Percentiles rank a stretch among this genome's conserved stretches.
Evolutionary conservation across 2,113 vertebrate species (phyloP).

Genomic region (Dicerorhinus sumatrensis): DNA sequence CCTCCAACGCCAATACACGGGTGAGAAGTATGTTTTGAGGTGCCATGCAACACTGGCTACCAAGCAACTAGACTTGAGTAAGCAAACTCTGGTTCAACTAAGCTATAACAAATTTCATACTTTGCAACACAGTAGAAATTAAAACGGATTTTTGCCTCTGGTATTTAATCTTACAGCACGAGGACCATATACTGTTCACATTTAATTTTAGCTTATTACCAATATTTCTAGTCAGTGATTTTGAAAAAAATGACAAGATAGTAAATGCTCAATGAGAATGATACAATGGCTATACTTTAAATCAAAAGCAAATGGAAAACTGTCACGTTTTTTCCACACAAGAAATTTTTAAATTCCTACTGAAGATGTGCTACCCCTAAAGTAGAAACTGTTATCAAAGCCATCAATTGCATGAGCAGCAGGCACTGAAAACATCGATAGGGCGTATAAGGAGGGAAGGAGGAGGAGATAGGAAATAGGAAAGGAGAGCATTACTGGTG

Average conservation of each 20-base stretch:
- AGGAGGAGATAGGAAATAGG: background rate
- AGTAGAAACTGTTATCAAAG: slow-evolving; percentile 76
- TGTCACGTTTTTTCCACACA: slow-evolving; percentile 54
- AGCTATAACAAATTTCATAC: slow-evolving; percentile 85
- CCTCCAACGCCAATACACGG: slow-evolving; percentile 70
- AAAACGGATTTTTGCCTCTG: slow-evolving; percentile 70
- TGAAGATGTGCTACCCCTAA: slow-evolving; percentile 74
- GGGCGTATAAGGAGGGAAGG: background rate
- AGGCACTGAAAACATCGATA: slow-evolving; percentile 78
- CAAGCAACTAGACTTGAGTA: slow-evolving; percentile 80
- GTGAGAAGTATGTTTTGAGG: slow-evolving; percentile 86
- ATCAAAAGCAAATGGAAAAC: slow-evolving; percentile 83
- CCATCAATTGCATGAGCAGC: slow-evolving; percentile 82
- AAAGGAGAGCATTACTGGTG: slow-evolving; percentile 59
- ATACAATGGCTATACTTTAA: slow-evolving; percentile 75
- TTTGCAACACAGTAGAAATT: slow-evolving; percentile 86
- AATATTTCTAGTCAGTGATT: slow-evolving; percentile 78
- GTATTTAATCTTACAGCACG: slow-evolving; percentile 38
- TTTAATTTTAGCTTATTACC: slow-evolving; percentile 77
- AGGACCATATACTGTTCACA: slow-evolving; percentile 58
- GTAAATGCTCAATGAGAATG: slow-evolving; percentile 81
- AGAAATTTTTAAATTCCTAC: slow-evolving; percentile 75
- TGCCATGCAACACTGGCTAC: slow-evolving; percentile 85
- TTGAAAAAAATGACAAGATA: slow-evolving; percentile 72
- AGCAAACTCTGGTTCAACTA: slow-evolving; percentile 64